A percentile compares a stretch with the other conserved stretches of the same genome.
phyloP scores from a whole-genome alignment of 2,888 invertebrate genomes.

The Scaptomyza cyrtandrae region DNA sequence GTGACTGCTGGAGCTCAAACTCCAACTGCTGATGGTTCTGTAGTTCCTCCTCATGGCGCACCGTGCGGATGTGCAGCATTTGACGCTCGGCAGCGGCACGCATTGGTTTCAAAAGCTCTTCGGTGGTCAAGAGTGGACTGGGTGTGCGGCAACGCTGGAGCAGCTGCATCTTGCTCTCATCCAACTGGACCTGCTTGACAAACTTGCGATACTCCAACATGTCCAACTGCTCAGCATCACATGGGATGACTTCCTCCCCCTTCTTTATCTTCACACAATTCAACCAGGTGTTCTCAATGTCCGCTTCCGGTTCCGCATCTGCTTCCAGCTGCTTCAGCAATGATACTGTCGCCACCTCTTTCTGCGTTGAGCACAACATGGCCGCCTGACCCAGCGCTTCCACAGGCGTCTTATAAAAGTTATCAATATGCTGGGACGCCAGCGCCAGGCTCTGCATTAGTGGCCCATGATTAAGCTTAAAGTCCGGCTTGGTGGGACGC shows the following conservation, averaged over 20 bases:
- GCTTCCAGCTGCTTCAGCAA: conserved; percentile 48
- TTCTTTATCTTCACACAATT: conserved; percentile 11
- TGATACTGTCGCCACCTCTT: conserved; percentile 52
- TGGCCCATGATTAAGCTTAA: conserved; percentile 71
- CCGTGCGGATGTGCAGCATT: conserved; percentile 69
- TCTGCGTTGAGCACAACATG: conserved; percentile 56
- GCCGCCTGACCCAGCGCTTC: conserved; percentile 69
- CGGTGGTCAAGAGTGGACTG: conserved; percentile 69
- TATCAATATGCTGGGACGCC: conserved; percentile 76
- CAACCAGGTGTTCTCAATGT: conserved; percentile 56
- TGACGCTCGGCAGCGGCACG: conserved; percentile 75
- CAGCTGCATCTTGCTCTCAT: conserved; percentile 58
- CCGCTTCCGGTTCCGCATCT: conserved; percentile 51
- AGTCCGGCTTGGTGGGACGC: conserved; percentile 67
- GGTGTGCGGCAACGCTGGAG: conserved; percentile 67
- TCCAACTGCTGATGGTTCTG: conserved; percentile 45
- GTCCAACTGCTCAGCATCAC: conserved; percentile 28
- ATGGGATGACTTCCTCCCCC: not conserved
- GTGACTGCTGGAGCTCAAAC: conserved; percentile 54
- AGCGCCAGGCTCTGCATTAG: conserved; percentile 78
- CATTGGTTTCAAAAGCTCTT: conserved; percentile 74
- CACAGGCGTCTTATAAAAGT: conserved; percentile 81
- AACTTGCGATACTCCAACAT: conserved; percentile 51
- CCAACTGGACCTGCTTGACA: conserved; percentile 59
- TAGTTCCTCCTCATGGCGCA: conserved; percentile 78